These are phyloP conservation scores for Chrysolina americana DNA, from an alignment of 2,888 invertebrate genomes.

Conservation along the genomic window DNA sequence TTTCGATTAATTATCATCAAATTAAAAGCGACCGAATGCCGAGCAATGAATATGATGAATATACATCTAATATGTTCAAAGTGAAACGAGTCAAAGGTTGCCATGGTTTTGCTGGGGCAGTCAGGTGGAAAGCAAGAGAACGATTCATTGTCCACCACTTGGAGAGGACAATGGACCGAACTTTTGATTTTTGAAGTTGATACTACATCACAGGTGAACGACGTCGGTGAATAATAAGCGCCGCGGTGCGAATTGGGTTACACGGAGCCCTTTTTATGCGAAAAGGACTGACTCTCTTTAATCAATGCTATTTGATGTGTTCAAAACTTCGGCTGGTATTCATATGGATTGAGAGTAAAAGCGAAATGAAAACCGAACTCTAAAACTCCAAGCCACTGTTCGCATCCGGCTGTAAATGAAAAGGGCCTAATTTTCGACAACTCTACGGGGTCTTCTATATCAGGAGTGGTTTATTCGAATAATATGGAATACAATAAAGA, in stretches of 20 bases:
- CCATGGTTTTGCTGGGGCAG: conserved; percentile 49
- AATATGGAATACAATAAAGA: too few species aligned
- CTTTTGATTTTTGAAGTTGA: conserved; percentile 54
- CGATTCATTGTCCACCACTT: conserved; percentile 42
- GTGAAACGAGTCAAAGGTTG: conserved; percentile 59
- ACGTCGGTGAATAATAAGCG: conserved; percentile 15
- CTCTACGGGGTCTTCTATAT: too few species aligned
- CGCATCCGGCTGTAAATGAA: neutral
- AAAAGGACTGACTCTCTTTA: neutral
- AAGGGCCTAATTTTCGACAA: neutral
- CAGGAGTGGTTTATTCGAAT: too few species aligned
- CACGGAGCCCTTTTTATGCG: conserved; percentile 12
- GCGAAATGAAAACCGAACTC: neutral
- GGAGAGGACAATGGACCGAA: conserved; percentile 37
- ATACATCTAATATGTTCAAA: conserved; percentile 53
- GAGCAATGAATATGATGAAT: conserved; percentile 45
- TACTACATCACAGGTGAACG: conserved; percentile 35
- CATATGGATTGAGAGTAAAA: neutral
- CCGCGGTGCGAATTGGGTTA: conserved; percentile 15
- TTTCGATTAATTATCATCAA: conserved; percentile 53
- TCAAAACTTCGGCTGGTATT: neutral
- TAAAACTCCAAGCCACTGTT: neutral
- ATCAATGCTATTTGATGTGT: conserved; percentile 10
- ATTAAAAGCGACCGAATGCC: conserved; percentile 49
- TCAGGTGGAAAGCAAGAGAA: conserved; percentile 43